Evolutionary conservation across 2,113 vertebrate species (phyloP), one percentile per base, ranked within the genome.

Genomic region (Notarius quadriscutis): DNA sequence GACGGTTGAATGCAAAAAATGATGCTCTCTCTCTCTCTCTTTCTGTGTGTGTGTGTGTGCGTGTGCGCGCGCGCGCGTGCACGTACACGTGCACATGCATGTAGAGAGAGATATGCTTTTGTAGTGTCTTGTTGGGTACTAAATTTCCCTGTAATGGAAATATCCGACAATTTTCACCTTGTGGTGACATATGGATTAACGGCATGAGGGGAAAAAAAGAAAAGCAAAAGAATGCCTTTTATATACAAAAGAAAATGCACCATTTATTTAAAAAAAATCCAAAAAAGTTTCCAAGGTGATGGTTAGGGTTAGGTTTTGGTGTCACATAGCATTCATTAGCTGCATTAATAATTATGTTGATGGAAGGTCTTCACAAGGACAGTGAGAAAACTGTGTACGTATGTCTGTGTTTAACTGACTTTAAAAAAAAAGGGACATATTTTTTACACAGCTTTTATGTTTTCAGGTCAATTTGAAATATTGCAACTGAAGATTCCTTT

Each of bases 1-100:
- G 55, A 53, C 83, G 85, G 83, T 60, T 85, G 83, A 79, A 57
- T 69, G 77, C 72, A 53, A 85, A 60, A 88, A 81, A 88, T 88
- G 51, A 60, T 48, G 53, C 25, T 14, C 22, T 30, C 30, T 74
- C 0, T 12, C 15, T 2, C 18, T 41, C 7, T 72, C n/a, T 14
- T 18, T 27, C 65, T 30, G 63, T 67, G 63, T 67, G 63, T 67
- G 25, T 67, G 71, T 74, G 71, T 74, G 34, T 74, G 15, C 48
- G 34, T 74, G 7, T 41, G 1, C 30, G 1, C 30, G 30, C 30
- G 30, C 30, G 30, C 1, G 30, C 30, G 30, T 30, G 30, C n/a
- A n/a, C n/a, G n/a, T n/a, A n/a, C n/a, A n/a, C 30, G 30, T 30
- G 30, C 30, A 30, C 34, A 34, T 34, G 34, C 34, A 34, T 34